Conservation (phyloP, 2,113 vertebrate species). For the Istiophorus platypterus region DNA sequence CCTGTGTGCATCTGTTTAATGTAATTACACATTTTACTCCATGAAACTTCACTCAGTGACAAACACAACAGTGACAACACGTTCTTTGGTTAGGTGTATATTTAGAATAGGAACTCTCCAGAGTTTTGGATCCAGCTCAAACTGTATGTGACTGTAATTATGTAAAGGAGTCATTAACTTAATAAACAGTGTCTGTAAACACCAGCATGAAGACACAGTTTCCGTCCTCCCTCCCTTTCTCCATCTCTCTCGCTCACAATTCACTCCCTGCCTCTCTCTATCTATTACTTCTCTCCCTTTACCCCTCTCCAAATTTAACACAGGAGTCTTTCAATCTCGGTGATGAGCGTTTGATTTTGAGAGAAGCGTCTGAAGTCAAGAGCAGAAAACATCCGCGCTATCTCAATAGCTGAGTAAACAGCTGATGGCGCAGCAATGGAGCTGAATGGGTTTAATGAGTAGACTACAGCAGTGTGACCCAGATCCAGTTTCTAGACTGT, state of each 20-base stretch:
- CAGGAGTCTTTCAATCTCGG: slow-evolving; percentile 35
- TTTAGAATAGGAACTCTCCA: slow-evolving; percentile 55
- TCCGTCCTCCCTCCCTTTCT: background rate
- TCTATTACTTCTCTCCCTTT: slow-evolving; percentile 31
- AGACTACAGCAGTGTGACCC: slow-evolving; percentile 69
- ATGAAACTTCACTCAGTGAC: background rate
- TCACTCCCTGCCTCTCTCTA: slow-evolving; percentile 24
- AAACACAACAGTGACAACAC: slow-evolving; percentile 14
- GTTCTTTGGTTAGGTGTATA: slow-evolving; percentile 24
- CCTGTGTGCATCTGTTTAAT: background rate
- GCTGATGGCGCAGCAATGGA: slow-evolving; percentile 64
- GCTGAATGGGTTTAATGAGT: slow-evolving; percentile 73
- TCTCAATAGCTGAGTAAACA: slow-evolving; percentile 68
- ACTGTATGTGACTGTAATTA: slow-evolving; percentile 66
- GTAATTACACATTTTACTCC: background rate
- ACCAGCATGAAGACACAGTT: slow-evolving; percentile 55
- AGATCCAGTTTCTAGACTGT: slow-evolving; percentile 70
- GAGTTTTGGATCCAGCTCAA: slow-evolving; percentile 57
- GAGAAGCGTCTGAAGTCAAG: slow-evolving; percentile 62
- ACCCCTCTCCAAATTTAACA: slow-evolving; percentile 51
- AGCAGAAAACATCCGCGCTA: slow-evolving; percentile 62
- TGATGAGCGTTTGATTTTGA: slow-evolving; percentile 55
- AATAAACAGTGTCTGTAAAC: slow-evolving; percentile 74
- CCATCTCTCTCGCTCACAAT: background rate
- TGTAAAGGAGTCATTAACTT: slow-evolving; percentile 76